Evolutionary conservation across 2,113 vertebrate species (phyloP).

Genomic region (Engystomops pustulosus): DNA sequence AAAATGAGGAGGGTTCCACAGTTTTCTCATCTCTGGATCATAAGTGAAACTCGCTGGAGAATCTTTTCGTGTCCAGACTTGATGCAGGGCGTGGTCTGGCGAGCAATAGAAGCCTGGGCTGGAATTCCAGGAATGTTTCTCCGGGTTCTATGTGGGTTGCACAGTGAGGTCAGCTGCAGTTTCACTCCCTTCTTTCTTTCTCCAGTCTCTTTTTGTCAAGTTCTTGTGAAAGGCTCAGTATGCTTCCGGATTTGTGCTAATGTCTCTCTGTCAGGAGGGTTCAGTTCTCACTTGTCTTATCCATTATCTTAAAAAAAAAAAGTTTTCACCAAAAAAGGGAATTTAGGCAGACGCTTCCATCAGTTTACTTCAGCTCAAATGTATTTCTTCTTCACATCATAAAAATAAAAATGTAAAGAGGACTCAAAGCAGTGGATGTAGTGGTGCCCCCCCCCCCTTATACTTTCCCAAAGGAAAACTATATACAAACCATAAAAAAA

Average conservation of each 20-base stretch:
- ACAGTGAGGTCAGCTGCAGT: constrained; percentile 44
- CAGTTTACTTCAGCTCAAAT: too few species aligned
- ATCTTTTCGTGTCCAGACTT: constrained; percentile 52
- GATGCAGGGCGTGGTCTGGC: constrained; percentile 31
- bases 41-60: constrained; percentile 33
- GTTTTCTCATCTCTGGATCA: background rate
- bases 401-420: too few species aligned
- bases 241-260: background rate
- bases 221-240: background rate
- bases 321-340: too few species aligned
- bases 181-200: constrained; percentile 38
- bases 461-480: too few species aligned
- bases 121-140: constrained; percentile 53
- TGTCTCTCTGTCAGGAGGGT: background rate
- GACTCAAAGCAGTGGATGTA: too few species aligned
- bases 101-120: constrained; percentile 35
- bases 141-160: constrained; percentile 46
- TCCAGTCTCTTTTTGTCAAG: constrained; percentile 11
- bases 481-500: too few species aligned
- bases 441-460: too few species aligned
- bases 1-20: background rate
- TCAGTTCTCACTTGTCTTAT: background rate
- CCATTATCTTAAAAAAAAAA: too few species aligned
- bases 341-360: too few species aligned
- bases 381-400: too few species aligned